Evolutionary conservation across 2,888 invertebrate genomes (phyloP).

Genomic region (Omphaloscelis lunosa): DNA sequence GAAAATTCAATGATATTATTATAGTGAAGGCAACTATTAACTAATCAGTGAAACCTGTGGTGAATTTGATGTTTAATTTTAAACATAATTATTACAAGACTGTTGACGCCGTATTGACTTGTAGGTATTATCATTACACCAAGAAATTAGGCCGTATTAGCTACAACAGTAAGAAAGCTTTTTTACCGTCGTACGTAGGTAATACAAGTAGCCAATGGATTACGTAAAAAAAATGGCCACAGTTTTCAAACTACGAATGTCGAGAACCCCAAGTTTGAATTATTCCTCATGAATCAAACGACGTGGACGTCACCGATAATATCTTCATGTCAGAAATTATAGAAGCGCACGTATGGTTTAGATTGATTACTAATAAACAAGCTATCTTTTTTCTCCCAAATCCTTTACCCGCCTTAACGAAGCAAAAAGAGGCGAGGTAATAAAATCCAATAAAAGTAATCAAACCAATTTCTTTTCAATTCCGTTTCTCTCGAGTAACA

Average conservation of each 20-base stretch:
- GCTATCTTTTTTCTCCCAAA: not conserved
- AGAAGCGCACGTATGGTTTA: not conserved
- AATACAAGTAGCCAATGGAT: not conserved
- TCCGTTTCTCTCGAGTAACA: constrained; percentile 23
- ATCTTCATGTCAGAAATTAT: not conserved
- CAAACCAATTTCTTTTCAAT: constrained; percentile 29
- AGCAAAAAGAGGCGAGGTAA: not conserved
- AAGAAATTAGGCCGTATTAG: not conserved
- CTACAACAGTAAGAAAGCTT: not conserved
- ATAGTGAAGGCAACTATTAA: not conserved
- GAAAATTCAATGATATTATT: constrained; percentile 19
- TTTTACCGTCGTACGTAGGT: not conserved
- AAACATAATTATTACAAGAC: too few relatives aligned
- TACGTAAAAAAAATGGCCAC: not conserved
- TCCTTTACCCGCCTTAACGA: constrained; percentile 5
- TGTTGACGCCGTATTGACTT: not conserved
- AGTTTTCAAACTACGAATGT: not conserved
- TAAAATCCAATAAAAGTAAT: constrained; percentile 45
- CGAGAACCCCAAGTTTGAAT: too few relatives aligned
- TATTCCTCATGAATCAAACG: too few relatives aligned
- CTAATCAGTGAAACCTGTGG: not conserved
- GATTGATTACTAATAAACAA: not conserved
- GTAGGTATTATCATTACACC: not conserved
- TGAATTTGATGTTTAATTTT: not conserved
- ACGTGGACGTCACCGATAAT: not conserved